phyloP scores from a whole-genome alignment of 1,140 invertebrate species.

The Eueides isabella region DNA sequence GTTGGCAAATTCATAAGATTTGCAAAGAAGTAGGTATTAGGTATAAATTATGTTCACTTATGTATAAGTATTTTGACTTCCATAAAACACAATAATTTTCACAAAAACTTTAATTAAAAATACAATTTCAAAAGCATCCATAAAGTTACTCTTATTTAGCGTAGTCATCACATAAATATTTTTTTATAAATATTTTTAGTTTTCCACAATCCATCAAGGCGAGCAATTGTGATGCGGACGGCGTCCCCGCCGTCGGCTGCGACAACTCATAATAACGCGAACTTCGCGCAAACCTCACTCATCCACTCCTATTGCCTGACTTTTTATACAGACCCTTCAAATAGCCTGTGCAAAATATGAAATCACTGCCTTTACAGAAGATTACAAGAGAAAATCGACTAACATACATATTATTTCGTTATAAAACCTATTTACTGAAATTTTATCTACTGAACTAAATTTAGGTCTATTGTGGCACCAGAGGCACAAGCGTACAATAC shows the following conservation, averaged over 20 bases:
- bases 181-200: conserved; percentile 11
- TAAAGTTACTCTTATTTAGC: not conserved
- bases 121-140: not conserved
- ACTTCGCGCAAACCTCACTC: conserved; percentile 42
- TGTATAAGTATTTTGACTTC: not conserved
- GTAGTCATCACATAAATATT: conserved; percentile 5
- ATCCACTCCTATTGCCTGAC: conserved; percentile 40
- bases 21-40: too few relatives aligned
- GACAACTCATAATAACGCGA: conserved; percentile 47
- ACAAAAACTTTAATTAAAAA: not conserved
- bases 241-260: conserved; percentile 41
- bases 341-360: conserved; percentile 32
- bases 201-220: conserved; percentile 38
- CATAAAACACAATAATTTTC: not conserved
- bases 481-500: too few relatives aligned
- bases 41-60: not conserved
- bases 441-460: not conserved
- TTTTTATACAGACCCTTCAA: conserved; percentile 43
- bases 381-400: conserved; percentile 12
- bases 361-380: conserved; percentile 22
- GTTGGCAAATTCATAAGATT: too few relatives aligned
- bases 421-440: not conserved
- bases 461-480: too few relatives aligned
- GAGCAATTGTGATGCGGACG: conserved; percentile 41
- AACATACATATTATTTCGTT: conserved; percentile 12